These are phyloP conservation scores for Thamnophis elegans DNA, from an alignment of 2,797 vertebrate species.

Conservation along the genomic window DNA sequence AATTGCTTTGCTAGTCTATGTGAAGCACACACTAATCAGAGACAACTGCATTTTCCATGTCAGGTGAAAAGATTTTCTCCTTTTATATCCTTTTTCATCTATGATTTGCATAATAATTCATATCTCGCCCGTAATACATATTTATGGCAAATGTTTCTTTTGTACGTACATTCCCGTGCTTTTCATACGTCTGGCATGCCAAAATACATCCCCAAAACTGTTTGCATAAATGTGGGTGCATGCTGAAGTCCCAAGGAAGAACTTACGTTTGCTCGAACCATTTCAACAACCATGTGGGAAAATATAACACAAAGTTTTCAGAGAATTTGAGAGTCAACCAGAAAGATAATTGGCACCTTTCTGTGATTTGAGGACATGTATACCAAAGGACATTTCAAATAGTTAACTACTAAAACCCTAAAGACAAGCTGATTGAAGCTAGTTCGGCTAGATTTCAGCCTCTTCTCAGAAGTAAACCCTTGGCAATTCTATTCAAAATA, in stretches of 20 bases:
- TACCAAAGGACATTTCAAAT: background rate
- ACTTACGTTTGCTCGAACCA: background rate
- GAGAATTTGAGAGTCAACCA: background rate
- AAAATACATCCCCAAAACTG: background rate
- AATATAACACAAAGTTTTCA: background rate
- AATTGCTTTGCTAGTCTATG: background rate
- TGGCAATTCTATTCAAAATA: conserved; percentile 29
- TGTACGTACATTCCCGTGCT: background rate
- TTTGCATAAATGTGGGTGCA: background rate
- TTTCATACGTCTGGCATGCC: background rate
- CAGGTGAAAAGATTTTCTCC: background rate
- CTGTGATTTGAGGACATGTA: background rate
- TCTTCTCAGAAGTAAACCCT: conserved; percentile 47
- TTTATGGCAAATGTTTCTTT: background rate
- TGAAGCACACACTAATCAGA: background rate
- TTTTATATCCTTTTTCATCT: background rate
- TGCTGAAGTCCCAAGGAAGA: background rate
- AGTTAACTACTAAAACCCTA: conserved; percentile 29
- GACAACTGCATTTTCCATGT: background rate
- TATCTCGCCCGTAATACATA: background rate
- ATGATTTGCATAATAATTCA: background rate
- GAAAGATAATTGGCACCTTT: background rate
- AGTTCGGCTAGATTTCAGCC: conserved; percentile 37
- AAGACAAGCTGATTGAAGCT: conserved; percentile 21
- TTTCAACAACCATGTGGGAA: background rate